These are phyloP conservation scores for Decapterus maruadsi DNA, from an alignment of 2,797 vertebrate species.

Conservation along the genomic window DNA sequence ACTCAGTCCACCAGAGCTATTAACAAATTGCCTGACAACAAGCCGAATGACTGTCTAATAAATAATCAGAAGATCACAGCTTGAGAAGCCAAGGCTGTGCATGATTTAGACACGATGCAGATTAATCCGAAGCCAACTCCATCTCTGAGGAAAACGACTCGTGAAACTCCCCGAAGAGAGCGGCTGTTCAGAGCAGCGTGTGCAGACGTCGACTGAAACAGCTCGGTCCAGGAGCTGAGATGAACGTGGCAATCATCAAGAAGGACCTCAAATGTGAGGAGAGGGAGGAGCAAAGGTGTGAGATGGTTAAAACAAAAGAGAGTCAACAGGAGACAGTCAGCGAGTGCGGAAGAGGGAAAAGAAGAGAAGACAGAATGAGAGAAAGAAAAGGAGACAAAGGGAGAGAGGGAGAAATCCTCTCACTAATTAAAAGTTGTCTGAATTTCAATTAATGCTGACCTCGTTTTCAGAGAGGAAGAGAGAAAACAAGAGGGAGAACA, in stretches of 20 bases:
- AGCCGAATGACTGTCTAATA: slow-evolving; percentile 26
- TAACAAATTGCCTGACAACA: slow-evolving; percentile 51
- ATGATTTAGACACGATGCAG: slow-evolving; percentile 12
- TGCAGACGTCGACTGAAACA: slow-evolving; percentile 17
- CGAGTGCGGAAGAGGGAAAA: not conserved
- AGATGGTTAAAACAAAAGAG: not conserved
- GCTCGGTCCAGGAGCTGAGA: slow-evolving; percentile 22
- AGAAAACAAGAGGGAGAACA: slow-evolving; percentile 4
- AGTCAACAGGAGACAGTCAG: not conserved
- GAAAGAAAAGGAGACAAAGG: not conserved
- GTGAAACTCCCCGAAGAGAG: slow-evolving; percentile 18
- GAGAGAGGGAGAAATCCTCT: slow-evolving; percentile 40
- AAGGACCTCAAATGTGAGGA: slow-evolving; percentile 19
- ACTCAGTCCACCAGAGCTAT: slow-evolving; percentile 19
- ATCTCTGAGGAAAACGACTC: slow-evolving; percentile 14
- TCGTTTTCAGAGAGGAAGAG: slow-evolving; percentile 52
- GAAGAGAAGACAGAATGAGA: not conserved
- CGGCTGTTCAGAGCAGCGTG: slow-evolving; percentile 19
- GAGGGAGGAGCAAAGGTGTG: not conserved
- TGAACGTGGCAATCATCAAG: slow-evolving; percentile 4
- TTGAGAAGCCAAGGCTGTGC: slow-evolving; percentile 1
- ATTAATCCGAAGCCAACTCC: slow-evolving; percentile 40
- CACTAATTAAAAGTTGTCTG: slow-evolving; percentile 80
- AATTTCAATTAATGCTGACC: slow-evolving; percentile 79
- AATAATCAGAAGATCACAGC: slow-evolving; percentile 30